Conservation (phyloP, 2,113 vertebrate species). For the Gavia stellata region DNA sequence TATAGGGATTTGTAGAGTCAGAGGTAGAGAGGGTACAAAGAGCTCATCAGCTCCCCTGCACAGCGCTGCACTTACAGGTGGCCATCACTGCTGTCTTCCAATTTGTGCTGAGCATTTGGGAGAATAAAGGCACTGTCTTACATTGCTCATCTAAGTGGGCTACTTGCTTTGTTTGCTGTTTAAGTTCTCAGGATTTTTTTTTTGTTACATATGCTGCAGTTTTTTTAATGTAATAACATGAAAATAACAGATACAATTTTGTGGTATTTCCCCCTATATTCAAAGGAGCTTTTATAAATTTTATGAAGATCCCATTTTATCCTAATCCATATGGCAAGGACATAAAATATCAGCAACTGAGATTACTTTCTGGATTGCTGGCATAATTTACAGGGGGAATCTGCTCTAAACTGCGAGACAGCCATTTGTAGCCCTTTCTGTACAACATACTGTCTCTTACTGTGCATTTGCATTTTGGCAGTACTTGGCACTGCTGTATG, state of each 20-base stretch:
- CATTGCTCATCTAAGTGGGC: background rate
- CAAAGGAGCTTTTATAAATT: background rate
- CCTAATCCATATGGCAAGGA: background rate
- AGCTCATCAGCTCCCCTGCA: background rate
- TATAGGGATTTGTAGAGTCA: background rate
- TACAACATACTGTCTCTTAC: background rate
- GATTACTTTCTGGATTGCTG: background rate
- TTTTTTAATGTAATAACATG: background rate
- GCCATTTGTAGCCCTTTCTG: background rate
- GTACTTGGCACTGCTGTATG: background rate
- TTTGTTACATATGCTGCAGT: background rate
- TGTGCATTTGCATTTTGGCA: background rate
- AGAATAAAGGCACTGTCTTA: background rate
- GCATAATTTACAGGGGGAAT: background rate
- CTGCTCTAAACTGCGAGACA: background rate
- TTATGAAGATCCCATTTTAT: background rate
- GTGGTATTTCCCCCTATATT: background rate
- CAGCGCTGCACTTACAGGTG: accelerated
- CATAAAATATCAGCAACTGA: background rate
- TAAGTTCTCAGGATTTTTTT: background rate
- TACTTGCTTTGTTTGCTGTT: background rate
- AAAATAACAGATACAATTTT: background rate
- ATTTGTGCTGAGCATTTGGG: background rate
- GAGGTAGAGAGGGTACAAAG: background rate
- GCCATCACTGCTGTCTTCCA: background rate